Evolutionary conservation across 2,797 vertebrate species (phyloP).

Genomic region (Ciconia nigra): DNA sequence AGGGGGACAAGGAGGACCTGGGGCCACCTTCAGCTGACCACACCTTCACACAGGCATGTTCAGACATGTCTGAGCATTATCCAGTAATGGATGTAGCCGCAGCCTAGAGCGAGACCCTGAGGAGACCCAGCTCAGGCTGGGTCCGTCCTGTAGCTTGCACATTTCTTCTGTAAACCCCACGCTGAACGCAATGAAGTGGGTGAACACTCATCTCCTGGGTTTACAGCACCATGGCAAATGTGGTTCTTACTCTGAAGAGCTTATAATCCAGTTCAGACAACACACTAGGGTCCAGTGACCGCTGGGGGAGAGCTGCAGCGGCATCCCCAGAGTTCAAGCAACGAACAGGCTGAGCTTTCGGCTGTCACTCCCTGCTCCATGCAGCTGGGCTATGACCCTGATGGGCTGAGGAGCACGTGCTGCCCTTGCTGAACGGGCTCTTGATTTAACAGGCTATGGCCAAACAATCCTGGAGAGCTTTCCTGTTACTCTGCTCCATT

Average conservation of each 20-base stretch:
- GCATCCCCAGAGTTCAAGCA: not conserved
- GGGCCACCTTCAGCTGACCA: not conserved
- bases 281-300: rapidly evolving
- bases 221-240: not conserved
- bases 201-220: not conserved
- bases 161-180: not conserved
- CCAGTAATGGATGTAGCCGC: not conserved
- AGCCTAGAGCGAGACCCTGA: not conserved
- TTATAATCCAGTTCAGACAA: not conserved
- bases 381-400: not conserved
- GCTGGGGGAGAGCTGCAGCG: not conserved
- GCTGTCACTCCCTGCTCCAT: not conserved
- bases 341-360: not conserved
- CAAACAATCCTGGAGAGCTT: not conserved
- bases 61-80: not conserved
- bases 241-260: not conserved
- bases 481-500: not conserved
- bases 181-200: rapidly evolving
- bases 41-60: not conserved
- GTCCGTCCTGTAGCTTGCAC: not conserved
- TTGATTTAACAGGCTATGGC: not conserved
- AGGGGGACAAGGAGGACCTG: not conserved
- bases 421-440: not conserved
- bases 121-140: not conserved
- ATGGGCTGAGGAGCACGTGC: not conserved